Percentiles rank a stretch among this genome's conserved stretches.
phyloP scores from a whole-genome alignment of 1,140 invertebrate species.

The Orius insidiosus region DNA sequence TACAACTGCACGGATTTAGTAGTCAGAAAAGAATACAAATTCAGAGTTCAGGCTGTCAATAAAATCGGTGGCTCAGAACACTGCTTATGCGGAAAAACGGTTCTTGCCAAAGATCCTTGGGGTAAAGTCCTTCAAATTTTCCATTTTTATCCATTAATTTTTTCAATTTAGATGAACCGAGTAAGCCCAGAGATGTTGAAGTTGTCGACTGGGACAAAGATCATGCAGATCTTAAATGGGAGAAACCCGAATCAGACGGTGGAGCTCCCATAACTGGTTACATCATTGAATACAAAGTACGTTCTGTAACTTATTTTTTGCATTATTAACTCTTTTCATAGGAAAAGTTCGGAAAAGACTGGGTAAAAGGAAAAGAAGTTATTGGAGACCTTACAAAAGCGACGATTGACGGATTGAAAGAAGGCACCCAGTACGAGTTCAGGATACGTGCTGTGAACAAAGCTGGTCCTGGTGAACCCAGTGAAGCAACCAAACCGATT shows the following conservation, averaged over 20 bases:
- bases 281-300: conserved; percentile 69
- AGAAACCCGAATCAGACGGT: conserved; percentile 75
- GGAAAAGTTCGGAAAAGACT: conserved; percentile 82
- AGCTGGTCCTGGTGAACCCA: conserved; percentile 85
- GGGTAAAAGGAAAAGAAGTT: conserved; percentile 64
- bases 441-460: conserved; percentile 89
- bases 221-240: conserved; percentile 83
- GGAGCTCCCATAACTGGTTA: conserved; percentile 90
- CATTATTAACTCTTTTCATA: conserved; percentile 8
- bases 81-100: conserved; percentile 62
- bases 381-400: conserved; percentile 53
- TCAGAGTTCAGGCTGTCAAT: conserved; percentile 88
- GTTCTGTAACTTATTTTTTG: not conserved
- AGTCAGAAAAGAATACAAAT: conserved; percentile 82
- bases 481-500: conserved; percentile 84
- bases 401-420: conserved; percentile 77
- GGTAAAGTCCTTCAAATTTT: conserved; percentile 36
- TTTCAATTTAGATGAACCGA: conserved; percentile 61
- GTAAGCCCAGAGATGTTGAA: conserved; percentile 76
- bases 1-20: conserved; percentile 77
- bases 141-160: conserved; percentile 3
- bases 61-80: conserved; percentile 78
- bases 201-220: conserved; percentile 93
- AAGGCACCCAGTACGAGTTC: conserved; percentile 93
- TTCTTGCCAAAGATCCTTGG: conserved; percentile 95